Evolutionary conservation across 2,888 invertebrate species (phyloP), one percentile per base, ranked within the genome.

Genomic region (Nemotelus nigrinus): DNA sequence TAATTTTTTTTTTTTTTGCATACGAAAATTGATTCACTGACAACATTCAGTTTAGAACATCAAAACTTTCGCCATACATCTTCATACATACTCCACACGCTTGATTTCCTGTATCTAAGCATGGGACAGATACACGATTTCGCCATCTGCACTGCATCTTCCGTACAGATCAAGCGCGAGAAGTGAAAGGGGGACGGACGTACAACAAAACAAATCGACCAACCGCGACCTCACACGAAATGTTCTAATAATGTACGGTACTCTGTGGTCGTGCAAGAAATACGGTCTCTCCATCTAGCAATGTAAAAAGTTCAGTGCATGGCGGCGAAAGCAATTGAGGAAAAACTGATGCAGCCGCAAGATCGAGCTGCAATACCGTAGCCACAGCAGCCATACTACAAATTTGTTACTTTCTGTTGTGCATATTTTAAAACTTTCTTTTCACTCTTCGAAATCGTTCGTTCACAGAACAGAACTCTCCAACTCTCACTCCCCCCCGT

Each of bases 141-240:
- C 55, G 10, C 2, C 70, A 4, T 39, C 70, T 47, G 41, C 68
- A 41, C 10, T n/a, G 44, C 44, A n/a, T 55, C 60, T n/a, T 4
- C 60, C 25, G 70, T 2, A 25, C 53, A 70, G 25, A 48, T n/a
- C 58, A 4, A 8, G 58, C 25, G 8, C 4, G 58, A 1, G 50
- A 8, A 50, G 8, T 7, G 50, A 7, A 50, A 25, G 25, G 25
- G 25, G 25, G 25, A 25, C 25, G 25, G 25, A 25, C 25, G 25
- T 25, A 57, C 57, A 63, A 63, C 63, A 63, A 65, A 41, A 63
- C 10, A 39, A 25, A 63, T 45, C 65, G 65, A 65, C 47, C 65
- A 47, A 65, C 65, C 65, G 44, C 65, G 65, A 65, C 65, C 65
- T 65, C 65, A 65, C 65, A 65, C 65, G 65, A 65, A n/a, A 65